Conservation (phyloP, 37 sponge, comb jelly and placozoan species). For the Bolinopsis microptera region DNA sequence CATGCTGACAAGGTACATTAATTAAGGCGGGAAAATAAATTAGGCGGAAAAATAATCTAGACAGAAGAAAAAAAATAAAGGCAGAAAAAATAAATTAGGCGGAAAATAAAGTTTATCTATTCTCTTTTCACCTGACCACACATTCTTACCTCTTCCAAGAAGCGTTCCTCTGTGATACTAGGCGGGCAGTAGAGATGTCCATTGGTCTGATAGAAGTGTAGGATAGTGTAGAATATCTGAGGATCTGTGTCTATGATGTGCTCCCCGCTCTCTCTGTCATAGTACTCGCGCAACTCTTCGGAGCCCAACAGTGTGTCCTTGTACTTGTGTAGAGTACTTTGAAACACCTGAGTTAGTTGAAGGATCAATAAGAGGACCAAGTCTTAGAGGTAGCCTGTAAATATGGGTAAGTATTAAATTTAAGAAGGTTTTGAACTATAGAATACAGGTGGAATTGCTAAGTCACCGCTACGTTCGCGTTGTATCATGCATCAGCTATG, state of each 20-base stretch:
- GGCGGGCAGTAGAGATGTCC: constrained; percentile 61
- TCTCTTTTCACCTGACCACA: too few species aligned
- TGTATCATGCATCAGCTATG: too few species aligned
- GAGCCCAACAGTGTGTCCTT: constrained; percentile 56
- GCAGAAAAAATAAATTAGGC: too few species aligned
- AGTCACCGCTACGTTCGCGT: too few species aligned
- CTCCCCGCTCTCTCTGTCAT: constrained; percentile 3
- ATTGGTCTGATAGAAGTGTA: constrained; percentile 52
- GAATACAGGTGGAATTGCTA: too few species aligned
- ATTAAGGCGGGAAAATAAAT: too few species aligned
- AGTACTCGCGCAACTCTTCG: constrained; percentile 6
- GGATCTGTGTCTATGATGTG: constrained; percentile 58
- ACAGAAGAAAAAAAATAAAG: background rate
- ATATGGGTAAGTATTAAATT: too few species aligned
- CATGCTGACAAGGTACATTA: too few species aligned
- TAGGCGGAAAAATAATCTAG: background rate
- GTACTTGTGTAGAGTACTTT: background rate
- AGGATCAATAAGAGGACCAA: background rate
- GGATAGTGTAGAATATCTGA: constrained; percentile 64
- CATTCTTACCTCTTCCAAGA: constrained; percentile 21
- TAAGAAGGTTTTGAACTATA: too few species aligned
- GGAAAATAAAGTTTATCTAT: too few species aligned
- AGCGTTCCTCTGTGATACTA: constrained; percentile 14
- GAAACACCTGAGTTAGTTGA: constrained; percentile 58
- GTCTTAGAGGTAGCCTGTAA: too few species aligned